Base-by-base conservation (phyloP, 2,797 vertebrate species). In the Cryptoblepharus egeriae region DNA sequence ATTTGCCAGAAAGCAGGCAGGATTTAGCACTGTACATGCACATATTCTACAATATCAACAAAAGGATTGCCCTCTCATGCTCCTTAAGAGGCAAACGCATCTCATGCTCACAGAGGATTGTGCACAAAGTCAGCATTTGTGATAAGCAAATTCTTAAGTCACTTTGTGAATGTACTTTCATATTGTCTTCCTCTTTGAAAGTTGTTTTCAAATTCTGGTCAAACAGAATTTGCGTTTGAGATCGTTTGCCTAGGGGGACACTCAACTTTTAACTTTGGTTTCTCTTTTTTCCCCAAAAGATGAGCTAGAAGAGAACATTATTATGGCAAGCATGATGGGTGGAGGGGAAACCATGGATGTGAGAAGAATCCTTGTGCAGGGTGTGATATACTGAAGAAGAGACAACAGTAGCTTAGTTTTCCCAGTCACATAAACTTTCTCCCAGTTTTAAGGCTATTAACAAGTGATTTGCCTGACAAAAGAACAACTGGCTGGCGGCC, bases 101-200 rank as follows among this genome's bases (percentile, higher is more conserved):
- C 60, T 70, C 18, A 49, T 55, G 55, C 80, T 58, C 60, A 57
- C 9, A 71, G 42, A 63, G 15, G 39, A 70, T 42, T 64, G 30
- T 72, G 60, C 68, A n/a, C 13, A 72, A 65, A 37, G 52, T 55
- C 49, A 20, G 28, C 28, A 63, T 10, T 4, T 20, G 32, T 58
- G n/a, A 42, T 45, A 64, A 76, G n/a, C 20, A 49, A 28, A 80
- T 71, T 45, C 63, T 35, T 24, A 39, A 65, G 58, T 45, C n/a
- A 20, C 58, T 77, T 80, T 58, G 20, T 75, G 35, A 10, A 35
- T 28, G 6, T 45, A 22, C 45, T 75, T 75, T 75, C 64, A 65
- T 57, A 28, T 78, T 73, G 68, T 76, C 52, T 80, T 85, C 32
- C n/a, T 20, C 5, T 80, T 76, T 85, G 73, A 80, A 77, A 45